Conservation (phyloP, 2,888 invertebrate species). For the Dione vanillae region DNA sequence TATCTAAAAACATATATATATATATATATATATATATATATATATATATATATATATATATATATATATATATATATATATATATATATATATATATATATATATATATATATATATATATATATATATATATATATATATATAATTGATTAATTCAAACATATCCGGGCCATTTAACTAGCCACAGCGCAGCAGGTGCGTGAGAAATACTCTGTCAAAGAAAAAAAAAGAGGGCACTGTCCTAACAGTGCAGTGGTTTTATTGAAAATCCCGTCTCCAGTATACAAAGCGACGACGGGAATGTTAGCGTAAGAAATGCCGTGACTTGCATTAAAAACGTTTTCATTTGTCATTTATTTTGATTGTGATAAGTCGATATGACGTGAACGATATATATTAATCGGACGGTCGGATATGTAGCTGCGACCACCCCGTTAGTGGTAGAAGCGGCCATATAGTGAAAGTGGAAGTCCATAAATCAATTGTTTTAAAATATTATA, state of each 20-base stretch:
- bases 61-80: neutral
- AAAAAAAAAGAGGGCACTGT: conserved; percentile 63
- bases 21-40: neutral
- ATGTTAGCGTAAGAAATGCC: conserved; percentile 69
- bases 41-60: conserved; percentile 22
- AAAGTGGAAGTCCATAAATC: neutral
- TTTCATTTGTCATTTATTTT: conserved; percentile 85
- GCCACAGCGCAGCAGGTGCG: conserved; percentile 68
- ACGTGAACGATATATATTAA: conserved; percentile 66
- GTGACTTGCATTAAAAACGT: conserved; percentile 80
- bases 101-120: no score
- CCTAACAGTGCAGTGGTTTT: conserved; percentile 67
- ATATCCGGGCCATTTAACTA: neutral
- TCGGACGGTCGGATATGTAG: conserved; percentile 51
- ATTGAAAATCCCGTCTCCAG: conserved; percentile 75
- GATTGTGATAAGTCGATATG: conserved; percentile 80
- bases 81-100: neutral
- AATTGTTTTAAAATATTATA: no score
- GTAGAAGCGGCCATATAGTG: neutral
- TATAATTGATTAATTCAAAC: neutral
- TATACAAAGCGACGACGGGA: conserved; percentile 72
- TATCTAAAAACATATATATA: neutral
- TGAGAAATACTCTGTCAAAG: conserved; percentile 67
- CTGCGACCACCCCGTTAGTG: conserved; percentile 47
- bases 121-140: no score